Conservation (phyloP, 2,888 invertebrate species). For the Chymomyza fuscimana region DNA sequence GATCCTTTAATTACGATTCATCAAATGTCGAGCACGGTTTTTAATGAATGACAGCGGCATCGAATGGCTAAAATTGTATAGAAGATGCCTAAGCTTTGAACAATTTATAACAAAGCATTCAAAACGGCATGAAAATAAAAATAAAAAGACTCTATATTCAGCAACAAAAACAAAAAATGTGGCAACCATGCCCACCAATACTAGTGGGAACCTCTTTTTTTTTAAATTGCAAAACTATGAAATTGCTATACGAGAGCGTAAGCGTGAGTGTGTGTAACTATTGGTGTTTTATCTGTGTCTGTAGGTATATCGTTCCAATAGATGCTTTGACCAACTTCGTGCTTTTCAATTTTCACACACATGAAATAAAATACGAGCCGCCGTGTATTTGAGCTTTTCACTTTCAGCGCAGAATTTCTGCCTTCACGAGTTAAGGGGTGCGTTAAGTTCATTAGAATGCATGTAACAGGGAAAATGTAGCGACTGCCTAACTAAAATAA, state of each 20-base stretch:
- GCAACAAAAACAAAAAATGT: background rate
- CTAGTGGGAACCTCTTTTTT: background rate
- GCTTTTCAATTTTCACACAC: conserved; percentile 4
- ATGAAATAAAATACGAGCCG: background rate
- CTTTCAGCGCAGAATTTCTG: background rate
- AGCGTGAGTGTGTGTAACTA: background rate
- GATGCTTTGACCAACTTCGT: background rate
- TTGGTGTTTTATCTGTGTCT: background rate
- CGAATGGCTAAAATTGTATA: background rate
- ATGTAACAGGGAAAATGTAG: no score
- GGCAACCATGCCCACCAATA: background rate
- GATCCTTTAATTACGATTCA: background rate
- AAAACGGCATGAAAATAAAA: background rate
- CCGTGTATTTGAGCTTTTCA: conserved; percentile 5
- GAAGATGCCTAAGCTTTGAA: background rate
- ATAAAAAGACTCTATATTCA: background rate
- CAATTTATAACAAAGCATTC: conserved; percentile 4
- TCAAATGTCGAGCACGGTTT: background rate
- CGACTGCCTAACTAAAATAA: no score
- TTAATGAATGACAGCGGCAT: background rate
- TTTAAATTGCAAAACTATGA: background rate
- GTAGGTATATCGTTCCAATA: background rate
- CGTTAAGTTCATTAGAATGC: background rate
- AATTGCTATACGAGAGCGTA: background rate
- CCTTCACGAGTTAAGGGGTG: no score